These are phyloP conservation scores for Platichthys flesus DNA, from an alignment of 2,113 vertebrate genomes.

Conservation along the genomic window DNA sequence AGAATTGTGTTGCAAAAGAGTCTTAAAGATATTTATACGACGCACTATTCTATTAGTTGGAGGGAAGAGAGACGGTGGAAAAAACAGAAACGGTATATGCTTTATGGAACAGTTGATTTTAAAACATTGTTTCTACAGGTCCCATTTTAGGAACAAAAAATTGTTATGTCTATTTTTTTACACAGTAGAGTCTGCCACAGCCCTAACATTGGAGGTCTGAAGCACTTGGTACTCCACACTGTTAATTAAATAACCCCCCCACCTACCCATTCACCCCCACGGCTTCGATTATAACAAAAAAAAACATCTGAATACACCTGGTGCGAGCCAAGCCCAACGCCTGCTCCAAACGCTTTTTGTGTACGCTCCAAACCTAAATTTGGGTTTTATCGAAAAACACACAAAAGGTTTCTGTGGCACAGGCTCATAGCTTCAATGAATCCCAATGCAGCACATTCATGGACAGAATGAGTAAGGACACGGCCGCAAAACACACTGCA, in stretches of 20 bases:
- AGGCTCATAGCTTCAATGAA: slow-evolving; percentile 9
- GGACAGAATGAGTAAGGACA: background rate
- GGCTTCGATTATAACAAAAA: slow-evolving; percentile 45
- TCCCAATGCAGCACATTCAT: slow-evolving; percentile 22
- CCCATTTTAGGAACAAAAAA: slow-evolving; percentile 79
- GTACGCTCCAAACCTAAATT: slow-evolving; percentile 23
- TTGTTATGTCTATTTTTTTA: slow-evolving; percentile 85
- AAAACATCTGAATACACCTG: slow-evolving; percentile 31
- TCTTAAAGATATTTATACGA: slow-evolving; percentile 81
- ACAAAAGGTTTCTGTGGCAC: slow-evolving; percentile 16
- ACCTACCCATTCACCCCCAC: background rate
- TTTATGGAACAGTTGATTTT: slow-evolving; percentile 73
- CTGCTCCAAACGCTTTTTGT: slow-evolving; percentile 14
- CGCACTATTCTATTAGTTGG: slow-evolving; percentile 69
- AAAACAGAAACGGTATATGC: slow-evolving; percentile 63
- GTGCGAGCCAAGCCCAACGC: slow-evolving; percentile 1
- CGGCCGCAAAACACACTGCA: slow-evolving; percentile 28
- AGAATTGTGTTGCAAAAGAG: slow-evolving; percentile 78
- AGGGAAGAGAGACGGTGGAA: slow-evolving; percentile 26
- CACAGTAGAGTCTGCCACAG: slow-evolving; percentile 63
- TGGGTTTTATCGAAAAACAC: slow-evolving; percentile 7
- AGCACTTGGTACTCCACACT: slow-evolving; percentile 54
- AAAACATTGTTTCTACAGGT: slow-evolving; percentile 69
- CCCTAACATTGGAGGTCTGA: slow-evolving; percentile 56
- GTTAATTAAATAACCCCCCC: slow-evolving; percentile 52